A percentile compares a stretch with the other conserved stretches of the same genome.
These are phyloP conservation scores for Drosophila littoralis DNA, from an alignment of 1,140 invertebrate genomes.

Conservation along the genomic window DNA sequence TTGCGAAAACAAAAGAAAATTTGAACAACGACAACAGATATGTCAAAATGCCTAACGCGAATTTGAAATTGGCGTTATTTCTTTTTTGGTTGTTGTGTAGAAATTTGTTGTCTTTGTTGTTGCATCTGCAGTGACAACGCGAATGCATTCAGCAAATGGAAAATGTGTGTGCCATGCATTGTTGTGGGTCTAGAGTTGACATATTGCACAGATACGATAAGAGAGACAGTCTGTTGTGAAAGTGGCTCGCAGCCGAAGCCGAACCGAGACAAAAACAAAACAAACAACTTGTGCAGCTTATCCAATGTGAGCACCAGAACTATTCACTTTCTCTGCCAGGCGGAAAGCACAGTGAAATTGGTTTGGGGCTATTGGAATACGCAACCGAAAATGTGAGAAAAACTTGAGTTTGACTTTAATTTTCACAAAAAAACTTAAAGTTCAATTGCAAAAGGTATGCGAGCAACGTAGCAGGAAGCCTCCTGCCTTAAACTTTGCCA, in stretches of 20 bases:
- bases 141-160: slow-evolving; percentile 36
- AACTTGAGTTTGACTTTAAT: not conserved
- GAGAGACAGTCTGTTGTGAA: slow-evolving; percentile 9
- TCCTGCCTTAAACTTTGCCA: no score
- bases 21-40: slow-evolving; percentile 54
- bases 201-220: slow-evolving; percentile 41
- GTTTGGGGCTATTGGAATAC: not conserved
- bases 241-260: not conserved
- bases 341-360: not conserved
- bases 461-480: no score
- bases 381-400: not conserved
- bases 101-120: slow-evolving; percentile 47
- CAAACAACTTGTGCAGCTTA: not conserved
- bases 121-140: slow-evolving; percentile 25
- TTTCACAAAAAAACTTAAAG: not conserved
- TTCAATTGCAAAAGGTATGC: not conserved
- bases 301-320: not conserved
- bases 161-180: slow-evolving; percentile 34
- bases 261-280: slow-evolving; percentile 4
- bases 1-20: slow-evolving; percentile 30
- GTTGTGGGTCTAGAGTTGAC: slow-evolving; percentile 34
- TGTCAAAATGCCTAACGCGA: slow-evolving; percentile 52
- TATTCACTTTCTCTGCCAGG: slow-evolving; percentile 13
- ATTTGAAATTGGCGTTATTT: slow-evolving; percentile 60
- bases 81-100: slow-evolving; percentile 14